Evolutionary conservation across 2,797 vertebrate genomes (phyloP).

Genomic region (Melanotaenia parkinsoni): DNA sequence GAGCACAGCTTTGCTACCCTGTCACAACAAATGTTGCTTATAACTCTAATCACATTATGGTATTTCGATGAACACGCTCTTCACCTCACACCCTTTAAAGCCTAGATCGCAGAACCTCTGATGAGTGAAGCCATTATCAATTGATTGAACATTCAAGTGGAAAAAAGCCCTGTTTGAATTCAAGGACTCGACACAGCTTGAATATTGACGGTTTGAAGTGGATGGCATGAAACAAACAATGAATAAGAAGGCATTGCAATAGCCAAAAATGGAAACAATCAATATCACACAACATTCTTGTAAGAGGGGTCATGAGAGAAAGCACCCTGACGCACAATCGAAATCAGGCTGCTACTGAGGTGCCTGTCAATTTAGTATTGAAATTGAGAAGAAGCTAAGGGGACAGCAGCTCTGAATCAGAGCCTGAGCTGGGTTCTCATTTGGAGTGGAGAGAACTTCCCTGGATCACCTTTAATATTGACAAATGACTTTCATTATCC

Average conservation of each 20-base stretch:
- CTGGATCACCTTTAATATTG: slow-evolving; percentile 76
- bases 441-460: slow-evolving; percentile 64
- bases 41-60: slow-evolving; percentile 69
- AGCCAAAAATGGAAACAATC: slow-evolving; percentile 67
- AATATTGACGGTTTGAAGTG: slow-evolving; percentile 51
- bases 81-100: slow-evolving; percentile 58
- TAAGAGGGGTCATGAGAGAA: slow-evolving; percentile 30
- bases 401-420: slow-evolving; percentile 27
- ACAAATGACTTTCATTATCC: slow-evolving; percentile 80
- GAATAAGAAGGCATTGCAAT: slow-evolving; percentile 24
- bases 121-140: slow-evolving; percentile 55
- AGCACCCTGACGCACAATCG: slow-evolving; percentile 23
- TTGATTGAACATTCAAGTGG: slow-evolving; percentile 66
- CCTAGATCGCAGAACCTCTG: slow-evolving; percentile 36
- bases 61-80: slow-evolving; percentile 68
- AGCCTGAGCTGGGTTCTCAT: slow-evolving; percentile 69
- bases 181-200: slow-evolving; percentile 24
- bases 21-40: slow-evolving; percentile 49
- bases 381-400: slow-evolving; percentile 17
- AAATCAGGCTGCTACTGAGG: slow-evolving; percentile 41
- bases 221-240: slow-evolving; percentile 37
- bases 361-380: slow-evolving; percentile 48
- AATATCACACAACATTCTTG: slow-evolving; percentile 35
- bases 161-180: slow-evolving; percentile 52
- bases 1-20: slow-evolving; percentile 36